These are phyloP conservation scores for Oceanites oceanicus DNA, from an alignment of 2,113 vertebrate species.

Conservation along the genomic window DNA sequence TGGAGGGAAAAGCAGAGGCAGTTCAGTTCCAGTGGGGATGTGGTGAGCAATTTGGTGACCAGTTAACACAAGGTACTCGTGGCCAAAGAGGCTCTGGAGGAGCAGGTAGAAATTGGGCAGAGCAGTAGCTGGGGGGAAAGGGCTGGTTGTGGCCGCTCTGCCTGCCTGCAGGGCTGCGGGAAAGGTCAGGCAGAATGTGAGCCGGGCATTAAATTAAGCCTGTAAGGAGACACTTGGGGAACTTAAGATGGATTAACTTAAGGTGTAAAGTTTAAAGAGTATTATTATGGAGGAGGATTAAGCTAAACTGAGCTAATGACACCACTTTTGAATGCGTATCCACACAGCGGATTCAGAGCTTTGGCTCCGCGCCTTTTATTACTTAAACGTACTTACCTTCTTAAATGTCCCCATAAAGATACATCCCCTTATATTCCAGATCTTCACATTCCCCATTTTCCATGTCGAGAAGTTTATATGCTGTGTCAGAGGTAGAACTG, in stretches of 20 bases:
- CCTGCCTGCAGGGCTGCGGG: fast-evolving
- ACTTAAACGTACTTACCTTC: background rate
- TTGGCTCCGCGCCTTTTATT: background rate
- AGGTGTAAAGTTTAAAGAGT: constrained; percentile 49
- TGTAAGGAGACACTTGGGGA: background rate
- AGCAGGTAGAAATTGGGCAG: background rate
- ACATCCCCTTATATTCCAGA: background rate
- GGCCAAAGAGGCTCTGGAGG: background rate
- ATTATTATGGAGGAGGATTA: constrained; percentile 57
- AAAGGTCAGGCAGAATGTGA: constrained; percentile 25
- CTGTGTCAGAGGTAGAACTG: background rate
- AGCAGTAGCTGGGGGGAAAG: fast-evolving
- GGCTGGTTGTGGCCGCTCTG: background rate
- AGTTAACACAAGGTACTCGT: background rate
- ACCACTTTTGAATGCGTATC: background rate
- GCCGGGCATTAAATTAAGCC: constrained; percentile 33
- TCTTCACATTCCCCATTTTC: background rate
- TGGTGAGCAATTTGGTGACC: background rate
- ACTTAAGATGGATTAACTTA: constrained; percentile 45
- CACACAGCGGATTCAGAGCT: background rate
- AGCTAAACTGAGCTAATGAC: constrained; percentile 49
- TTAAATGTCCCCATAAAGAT: background rate
- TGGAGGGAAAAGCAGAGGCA: background rate
- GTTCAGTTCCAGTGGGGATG: background rate
- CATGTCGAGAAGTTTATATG: background rate